Percentiles rank a stretch among this genome's conserved stretches.
phyloP scores from a whole-genome alignment of 2,888 invertebrate genomes.

The Hedya salicella region DNA sequence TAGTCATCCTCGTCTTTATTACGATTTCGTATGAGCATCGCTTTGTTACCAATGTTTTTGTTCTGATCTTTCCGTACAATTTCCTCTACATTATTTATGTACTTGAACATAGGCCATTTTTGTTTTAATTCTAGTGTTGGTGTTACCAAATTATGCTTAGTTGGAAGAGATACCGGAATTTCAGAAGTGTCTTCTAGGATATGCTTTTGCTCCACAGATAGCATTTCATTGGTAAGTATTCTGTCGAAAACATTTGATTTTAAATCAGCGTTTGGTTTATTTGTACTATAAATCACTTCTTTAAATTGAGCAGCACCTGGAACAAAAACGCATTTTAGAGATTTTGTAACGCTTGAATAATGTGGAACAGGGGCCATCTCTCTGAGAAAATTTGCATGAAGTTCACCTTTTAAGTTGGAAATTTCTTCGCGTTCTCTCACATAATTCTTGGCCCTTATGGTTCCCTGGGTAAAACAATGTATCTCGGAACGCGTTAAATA shows the following conservation, averaged over 20 bases:
- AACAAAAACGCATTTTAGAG: slow-evolving; percentile 34
- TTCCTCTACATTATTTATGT: slow-evolving; percentile 9
- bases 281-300: slow-evolving; percentile 45
- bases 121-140: slow-evolving; percentile 65
- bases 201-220: slow-evolving; percentile 64
- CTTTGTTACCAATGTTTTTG: slow-evolving; percentile 34
- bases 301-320: slow-evolving; percentile 51
- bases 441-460: slow-evolving; percentile 44
- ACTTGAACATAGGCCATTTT: slow-evolving; percentile 65
- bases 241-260: slow-evolving; percentile 68
- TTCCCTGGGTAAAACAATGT: slow-evolving; percentile 53
- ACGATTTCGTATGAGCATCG: neutral
- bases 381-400: slow-evolving; percentile 30
- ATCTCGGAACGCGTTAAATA: slow-evolving; percentile 52
- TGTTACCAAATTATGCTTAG: slow-evolving; percentile 55
- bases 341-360: slow-evolving; percentile 4
- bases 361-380: slow-evolving; percentile 4
- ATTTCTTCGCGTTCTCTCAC: slow-evolving; percentile 44
- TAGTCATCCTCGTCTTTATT: slow-evolving; percentile 1
- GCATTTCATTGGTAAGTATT: slow-evolving; percentile 71
- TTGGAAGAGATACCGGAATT: slow-evolving; percentile 49
- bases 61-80: slow-evolving; percentile 3
- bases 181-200: slow-evolving; percentile 58
- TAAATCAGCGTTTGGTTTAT: slow-evolving; percentile 51
- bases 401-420: slow-evolving; percentile 51